Conservation (phyloP, 2,797 vertebrate genomes). For the Cryptoprocta ferox region DNA sequence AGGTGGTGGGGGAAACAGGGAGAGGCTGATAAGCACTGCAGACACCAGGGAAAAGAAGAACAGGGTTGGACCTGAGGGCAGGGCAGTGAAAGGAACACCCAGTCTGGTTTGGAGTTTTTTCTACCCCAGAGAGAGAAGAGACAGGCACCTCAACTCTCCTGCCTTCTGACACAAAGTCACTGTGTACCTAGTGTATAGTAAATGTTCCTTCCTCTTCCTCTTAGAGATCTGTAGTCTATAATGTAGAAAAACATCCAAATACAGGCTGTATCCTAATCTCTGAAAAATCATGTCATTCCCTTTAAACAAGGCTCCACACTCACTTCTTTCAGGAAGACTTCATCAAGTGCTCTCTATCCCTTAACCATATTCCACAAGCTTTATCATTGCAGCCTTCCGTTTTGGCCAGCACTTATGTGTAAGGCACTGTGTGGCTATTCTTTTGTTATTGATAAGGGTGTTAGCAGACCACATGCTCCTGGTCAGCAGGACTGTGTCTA, state of each 20-base stretch:
- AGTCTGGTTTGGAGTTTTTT: neutral
- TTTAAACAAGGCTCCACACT: constrained; percentile 15
- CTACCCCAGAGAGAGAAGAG: neutral
- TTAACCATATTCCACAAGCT: neutral
- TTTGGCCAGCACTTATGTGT: neutral
- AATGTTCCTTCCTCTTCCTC: constrained; percentile 15
- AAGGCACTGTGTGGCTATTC: neutral
- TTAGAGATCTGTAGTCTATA: neutral
- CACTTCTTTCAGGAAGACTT: constrained; percentile 14
- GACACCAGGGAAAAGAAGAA: neutral
- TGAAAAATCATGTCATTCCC: neutral
- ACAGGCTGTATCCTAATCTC: neutral
- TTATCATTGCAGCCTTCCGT: neutral
- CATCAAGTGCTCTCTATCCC: neutral
- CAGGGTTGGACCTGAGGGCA: neutral
- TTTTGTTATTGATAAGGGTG: neutral
- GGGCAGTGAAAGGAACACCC: neutral
- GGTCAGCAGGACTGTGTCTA: neutral
- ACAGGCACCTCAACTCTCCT: neutral
- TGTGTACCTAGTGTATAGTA: neutral
- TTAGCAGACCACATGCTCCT: neutral
- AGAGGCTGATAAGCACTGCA: neutral
- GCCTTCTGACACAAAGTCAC: neutral
- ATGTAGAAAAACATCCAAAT: neutral
- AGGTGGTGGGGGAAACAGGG: neutral